Evolutionary conservation across 2,888 invertebrate species (phyloP).

Genomic region (Drosophila lacicola): DNA sequence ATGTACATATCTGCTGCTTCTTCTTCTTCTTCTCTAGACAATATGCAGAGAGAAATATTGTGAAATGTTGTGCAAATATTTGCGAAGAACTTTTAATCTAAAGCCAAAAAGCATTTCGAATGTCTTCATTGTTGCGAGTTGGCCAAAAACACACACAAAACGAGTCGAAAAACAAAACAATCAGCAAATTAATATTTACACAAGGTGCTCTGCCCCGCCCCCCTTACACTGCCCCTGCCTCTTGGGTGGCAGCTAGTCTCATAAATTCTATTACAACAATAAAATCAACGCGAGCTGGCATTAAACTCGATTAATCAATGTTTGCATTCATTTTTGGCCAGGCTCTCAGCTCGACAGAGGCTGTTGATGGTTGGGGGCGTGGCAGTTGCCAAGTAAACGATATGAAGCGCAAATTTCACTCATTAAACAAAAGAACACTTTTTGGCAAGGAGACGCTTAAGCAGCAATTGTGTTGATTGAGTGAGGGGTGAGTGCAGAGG

Average conservation of each 20-base stretch:
- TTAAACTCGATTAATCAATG: constrained; percentile 81
- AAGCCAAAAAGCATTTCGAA: constrained; percentile 1
- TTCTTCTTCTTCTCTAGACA: neutral
- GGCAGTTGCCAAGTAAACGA: constrained; percentile 53
- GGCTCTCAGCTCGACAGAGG: neutral
- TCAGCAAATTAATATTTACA: constrained; percentile 78
- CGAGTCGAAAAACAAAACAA: constrained; percentile 50
- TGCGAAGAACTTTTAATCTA: constrained; percentile 48
- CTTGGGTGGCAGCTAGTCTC: constrained; percentile 42
- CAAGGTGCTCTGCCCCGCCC: constrained; percentile 20
- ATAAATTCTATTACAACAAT: constrained; percentile 65
- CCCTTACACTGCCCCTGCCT: neutral
- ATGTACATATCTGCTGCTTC: neutral
- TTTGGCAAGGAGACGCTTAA: constrained; percentile 27
- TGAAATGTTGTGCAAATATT: constrained; percentile 66
- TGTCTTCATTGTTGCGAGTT: constrained; percentile 13
- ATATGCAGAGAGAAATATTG: constrained; percentile 12
- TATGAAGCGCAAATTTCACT: constrained; percentile 57
- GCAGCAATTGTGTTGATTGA: constrained; percentile 78
- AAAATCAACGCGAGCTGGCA: constrained; percentile 60
- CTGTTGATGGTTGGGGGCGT: constrained; percentile 1
- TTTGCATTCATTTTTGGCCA: constrained; percentile 65
- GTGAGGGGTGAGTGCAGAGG: constrained; percentile 9
- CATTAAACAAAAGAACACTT: constrained; percentile 71
- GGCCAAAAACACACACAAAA: constrained; percentile 26